Evolutionary conservation across 2,888 invertebrate species (phyloP).

Genomic region (Epsilonema sp.): DNA sequence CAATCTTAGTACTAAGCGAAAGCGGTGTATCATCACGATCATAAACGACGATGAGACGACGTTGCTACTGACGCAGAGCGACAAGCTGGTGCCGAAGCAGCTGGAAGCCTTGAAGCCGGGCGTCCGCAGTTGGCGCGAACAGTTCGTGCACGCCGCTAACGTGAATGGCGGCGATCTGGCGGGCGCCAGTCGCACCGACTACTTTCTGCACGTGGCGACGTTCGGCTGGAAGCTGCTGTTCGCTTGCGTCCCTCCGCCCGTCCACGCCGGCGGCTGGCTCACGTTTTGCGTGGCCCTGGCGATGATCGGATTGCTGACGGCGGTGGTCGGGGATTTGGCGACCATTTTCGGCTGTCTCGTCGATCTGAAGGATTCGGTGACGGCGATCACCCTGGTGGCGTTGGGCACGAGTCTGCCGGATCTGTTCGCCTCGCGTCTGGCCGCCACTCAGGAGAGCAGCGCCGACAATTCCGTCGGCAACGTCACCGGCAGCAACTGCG

Average conservation of each 20-base stretch:
- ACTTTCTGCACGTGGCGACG: slow-evolving; percentile 39
- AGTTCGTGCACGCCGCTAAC: slow-evolving; percentile 38
- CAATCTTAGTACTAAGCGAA: slow-evolving; percentile 25
- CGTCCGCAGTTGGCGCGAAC: slow-evolving; percentile 36
- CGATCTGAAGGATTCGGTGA: slow-evolving; percentile 37
- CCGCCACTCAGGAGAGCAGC: slow-evolving; percentile 37
- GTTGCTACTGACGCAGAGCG: slow-evolving; percentile 38
- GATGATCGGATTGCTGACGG: slow-evolving; percentile 39
- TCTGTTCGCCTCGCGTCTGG: slow-evolving; percentile 39
- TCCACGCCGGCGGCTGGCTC: slow-evolving; percentile 38
- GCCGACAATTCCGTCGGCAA: slow-evolving; percentile 43
- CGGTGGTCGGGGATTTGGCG: slow-evolving; percentile 40
- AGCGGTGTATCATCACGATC: slow-evolving; percentile 35
- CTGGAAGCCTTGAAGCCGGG: slow-evolving; percentile 38
- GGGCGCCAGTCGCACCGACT: slow-evolving; percentile 29
- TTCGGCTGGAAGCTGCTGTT: slow-evolving; percentile 41
- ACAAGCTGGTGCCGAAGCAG: slow-evolving; percentile 16
- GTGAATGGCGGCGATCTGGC: slow-evolving; percentile 41
- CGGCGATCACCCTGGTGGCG: slow-evolving; percentile 39
- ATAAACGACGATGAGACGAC: slow-evolving; percentile 38
- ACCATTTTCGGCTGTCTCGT: slow-evolving; percentile 40
- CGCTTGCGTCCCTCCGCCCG: slow-evolving; percentile 37
- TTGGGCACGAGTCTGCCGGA: slow-evolving; percentile 41
- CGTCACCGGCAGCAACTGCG: slow-evolving; percentile 41
- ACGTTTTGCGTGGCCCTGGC: slow-evolving; percentile 37